Evolutionary conservation across 2,797 vertebrate species (phyloP).

Genomic region (Neopelma chrysocephalum): DNA sequence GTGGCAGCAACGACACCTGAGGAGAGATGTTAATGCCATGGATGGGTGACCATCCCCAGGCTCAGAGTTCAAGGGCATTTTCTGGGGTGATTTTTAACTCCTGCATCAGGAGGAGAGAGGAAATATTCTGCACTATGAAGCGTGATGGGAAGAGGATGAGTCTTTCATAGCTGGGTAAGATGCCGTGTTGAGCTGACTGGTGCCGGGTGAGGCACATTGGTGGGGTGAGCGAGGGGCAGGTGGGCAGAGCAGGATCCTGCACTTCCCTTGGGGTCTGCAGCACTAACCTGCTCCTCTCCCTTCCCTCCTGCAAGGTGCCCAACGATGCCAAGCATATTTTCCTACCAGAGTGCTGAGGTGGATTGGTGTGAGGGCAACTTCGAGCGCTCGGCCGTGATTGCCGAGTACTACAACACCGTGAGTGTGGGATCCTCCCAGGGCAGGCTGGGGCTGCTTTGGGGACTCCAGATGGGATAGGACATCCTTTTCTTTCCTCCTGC

Average conservation of each 20-base stretch:
- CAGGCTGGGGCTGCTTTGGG: not conserved
- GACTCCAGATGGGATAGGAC: not conserved
- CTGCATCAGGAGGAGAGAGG: not conserved
- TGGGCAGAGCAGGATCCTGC: not conserved
- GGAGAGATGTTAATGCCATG: not conserved
- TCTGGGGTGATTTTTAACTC: not conserved
- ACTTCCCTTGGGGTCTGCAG: not conserved
- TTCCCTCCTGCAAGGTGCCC: not conserved
- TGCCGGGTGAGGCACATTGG: fast-evolving
- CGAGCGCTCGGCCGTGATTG: constrained; percentile 83
- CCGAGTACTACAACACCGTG: constrained; percentile 95
- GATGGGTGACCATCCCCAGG: not conserved
- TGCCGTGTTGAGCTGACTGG: not conserved
- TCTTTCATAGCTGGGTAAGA: not conserved
- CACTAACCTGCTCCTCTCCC: not conserved
- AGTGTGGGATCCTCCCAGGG: not conserved
- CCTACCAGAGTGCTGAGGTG: constrained; percentile 91
- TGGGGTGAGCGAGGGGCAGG: not conserved
- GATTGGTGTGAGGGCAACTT: constrained; percentile 98
- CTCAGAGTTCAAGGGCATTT: not conserved
- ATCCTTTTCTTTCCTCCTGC: not conserved
- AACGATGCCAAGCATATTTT: constrained; percentile 82
- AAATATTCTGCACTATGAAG: not conserved
- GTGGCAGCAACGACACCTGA: fast-evolving
- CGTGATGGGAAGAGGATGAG: not conserved